phyloP scores from a whole-genome alignment of 2,888 invertebrate species.

The Monopis laevigella region DNA sequence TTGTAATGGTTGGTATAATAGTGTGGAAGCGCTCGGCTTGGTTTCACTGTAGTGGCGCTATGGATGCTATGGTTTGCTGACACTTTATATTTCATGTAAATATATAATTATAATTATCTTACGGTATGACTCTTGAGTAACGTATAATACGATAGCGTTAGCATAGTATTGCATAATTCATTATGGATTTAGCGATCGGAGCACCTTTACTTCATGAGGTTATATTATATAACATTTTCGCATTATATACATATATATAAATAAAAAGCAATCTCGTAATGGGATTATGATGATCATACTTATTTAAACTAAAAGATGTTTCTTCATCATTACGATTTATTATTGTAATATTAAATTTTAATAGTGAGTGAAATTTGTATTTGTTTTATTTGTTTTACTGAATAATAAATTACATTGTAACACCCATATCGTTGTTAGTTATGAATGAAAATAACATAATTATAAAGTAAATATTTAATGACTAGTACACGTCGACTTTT shows the following conservation, averaged over 20 bases:
- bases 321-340: constrained; percentile 64
- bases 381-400: constrained; percentile 66
- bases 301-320: constrained; percentile 56
- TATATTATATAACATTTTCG: constrained; percentile 24
- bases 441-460: constrained; percentile 68
- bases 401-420: constrained; percentile 63
- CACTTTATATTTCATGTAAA: constrained; percentile 64
- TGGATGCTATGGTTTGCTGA: constrained; percentile 62
- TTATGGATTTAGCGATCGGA: no score
- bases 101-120: constrained; percentile 56
- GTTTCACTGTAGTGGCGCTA: constrained; percentile 49
- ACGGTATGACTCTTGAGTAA: constrained; percentile 50
- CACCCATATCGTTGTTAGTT: constrained; percentile 69
- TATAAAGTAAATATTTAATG: constrained; percentile 69
- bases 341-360: constrained; percentile 63
- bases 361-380: constrained; percentile 67
- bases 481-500: constrained; percentile 59
- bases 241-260: constrained; percentile 57
- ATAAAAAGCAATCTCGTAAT: constrained; percentile 48
- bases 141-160: no score
- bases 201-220: not conserved
- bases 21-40: no score
- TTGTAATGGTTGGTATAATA: no score
- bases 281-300: constrained; percentile 60
- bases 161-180: no score